Evolutionary conservation across 2,888 invertebrate genomes (phyloP), one percentile per base, ranked within the genome.

Genomic region (Stomorhina lunata): DNA sequence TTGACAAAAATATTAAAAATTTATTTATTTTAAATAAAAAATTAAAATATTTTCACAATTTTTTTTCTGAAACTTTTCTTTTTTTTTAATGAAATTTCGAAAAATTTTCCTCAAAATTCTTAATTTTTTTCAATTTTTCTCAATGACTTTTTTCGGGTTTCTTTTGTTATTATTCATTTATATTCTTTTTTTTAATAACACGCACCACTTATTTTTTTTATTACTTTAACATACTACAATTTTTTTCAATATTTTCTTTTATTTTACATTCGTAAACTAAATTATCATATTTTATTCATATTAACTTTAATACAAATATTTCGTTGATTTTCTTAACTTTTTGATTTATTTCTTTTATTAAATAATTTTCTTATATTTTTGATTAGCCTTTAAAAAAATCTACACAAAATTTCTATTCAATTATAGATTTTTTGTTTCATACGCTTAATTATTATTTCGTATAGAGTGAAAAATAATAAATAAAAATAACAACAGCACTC

Each of bases 401-500:
- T 29, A 37, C 72, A 50, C 32, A 59, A 71, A 72, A 10, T n/a
- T n/a, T n/a, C n/a, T n/a, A n/a, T n/a, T n/a, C n/a, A n/a, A 61
- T 34, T 45, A 55, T 4, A 48, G 55, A 57, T 66, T 57, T 75
- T 27, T 25, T 59, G n/a, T n/a, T n/a, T n/a, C n/a, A 50, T 32
- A 72, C 32, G 72, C 40, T 66, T 32, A 59, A 43, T 43, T n/a
- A n/a, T n/a, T n/a, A n/a, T n/a, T n/a, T n/a, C n/a, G n/a, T n/a
- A n/a, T n/a, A 12, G 25, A 43, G 25, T 53, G 48, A 6, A 9
- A 50, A 72, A 22, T 15, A 32, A 57, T 65, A 55, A 57, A 72
- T 43, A 61, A 61, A 27, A 66, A 68, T 48, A 79, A 65, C 15
- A 72, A 79, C 79, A 79, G 79, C 79, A 79, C 79, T 79, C 79